Evolutionary conservation across 2,113 vertebrate genomes (phyloP).

Genomic region (Silurus meridionalis): DNA sequence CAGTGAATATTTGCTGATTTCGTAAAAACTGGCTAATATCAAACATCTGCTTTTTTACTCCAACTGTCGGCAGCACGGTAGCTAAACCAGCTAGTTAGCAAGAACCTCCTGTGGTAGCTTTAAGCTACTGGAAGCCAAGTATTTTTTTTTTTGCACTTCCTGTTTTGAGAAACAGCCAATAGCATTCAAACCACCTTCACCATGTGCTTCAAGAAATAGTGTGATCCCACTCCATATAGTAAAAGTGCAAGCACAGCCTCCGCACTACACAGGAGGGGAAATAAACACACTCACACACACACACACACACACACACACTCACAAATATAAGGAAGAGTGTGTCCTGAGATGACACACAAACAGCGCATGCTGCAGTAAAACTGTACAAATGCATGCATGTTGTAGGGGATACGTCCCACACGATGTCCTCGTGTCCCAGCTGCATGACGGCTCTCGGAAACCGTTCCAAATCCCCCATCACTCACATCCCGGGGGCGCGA

Average conservation of each 20-base stretch:
- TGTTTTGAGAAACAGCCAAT: neutral
- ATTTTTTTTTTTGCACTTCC: neutral
- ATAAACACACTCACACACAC: constrained; percentile 35
- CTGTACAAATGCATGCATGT: constrained; percentile 56
- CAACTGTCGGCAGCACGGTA: neutral
- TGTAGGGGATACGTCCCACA: constrained; percentile 19
- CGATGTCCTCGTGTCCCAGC: neutral
- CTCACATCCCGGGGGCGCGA: constrained; percentile 26
- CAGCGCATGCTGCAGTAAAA: constrained; percentile 51
- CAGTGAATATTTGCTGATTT: neutral
- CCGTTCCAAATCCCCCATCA: constrained; percentile 21
- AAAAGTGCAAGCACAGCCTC: constrained; percentile 47
- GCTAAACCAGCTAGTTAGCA: constrained; percentile 5
- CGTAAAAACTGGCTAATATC: neutral
- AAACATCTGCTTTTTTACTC: neutral
- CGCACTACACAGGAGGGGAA: constrained; percentile 19
- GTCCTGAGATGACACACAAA: constrained; percentile 46
- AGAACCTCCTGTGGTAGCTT: neutral
- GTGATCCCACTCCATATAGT: constrained; percentile 19
- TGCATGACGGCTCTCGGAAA: constrained; percentile 9
- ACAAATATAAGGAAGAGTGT: constrained; percentile 32
- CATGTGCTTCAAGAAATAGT: neutral
- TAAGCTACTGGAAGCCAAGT: neutral
- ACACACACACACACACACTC: constrained; percentile 23
- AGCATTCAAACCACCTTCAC: neutral